These are phyloP conservation scores for Cerastis rubricosa DNA, from an alignment of 2,888 invertebrate species.

Conservation along the genomic window DNA sequence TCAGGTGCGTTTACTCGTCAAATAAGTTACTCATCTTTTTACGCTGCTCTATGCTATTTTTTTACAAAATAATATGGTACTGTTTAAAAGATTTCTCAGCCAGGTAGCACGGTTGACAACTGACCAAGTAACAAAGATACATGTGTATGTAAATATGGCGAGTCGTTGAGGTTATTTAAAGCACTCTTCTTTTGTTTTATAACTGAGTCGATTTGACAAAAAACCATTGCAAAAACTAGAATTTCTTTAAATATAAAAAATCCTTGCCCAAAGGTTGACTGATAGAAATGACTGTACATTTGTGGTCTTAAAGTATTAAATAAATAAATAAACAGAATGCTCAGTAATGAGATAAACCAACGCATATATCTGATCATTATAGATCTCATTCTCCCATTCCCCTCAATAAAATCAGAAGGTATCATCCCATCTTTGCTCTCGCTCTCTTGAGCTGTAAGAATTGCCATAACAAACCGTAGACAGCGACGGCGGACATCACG, in stretches of 20 bases:
- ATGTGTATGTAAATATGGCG: not conserved
- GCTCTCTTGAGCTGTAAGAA: constrained; percentile 29
- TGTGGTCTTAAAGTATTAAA: not conserved
- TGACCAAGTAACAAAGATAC: not conserved
- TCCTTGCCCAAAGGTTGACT: not conserved
- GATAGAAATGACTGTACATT: not conserved
- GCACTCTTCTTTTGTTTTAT: not conserved
- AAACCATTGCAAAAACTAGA: not conserved
- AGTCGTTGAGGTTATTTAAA: not conserved
- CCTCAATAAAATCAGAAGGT: constrained; percentile 16
- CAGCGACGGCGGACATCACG: constrained; percentile 52
- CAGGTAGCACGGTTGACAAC: not conserved
- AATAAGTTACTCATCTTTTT: not conserved
- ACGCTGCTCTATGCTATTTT: too few relatives aligned
- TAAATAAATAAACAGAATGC: not conserved
- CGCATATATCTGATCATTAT: not conserved
- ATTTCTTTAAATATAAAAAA: not conserved
- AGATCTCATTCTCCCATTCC: not conserved
- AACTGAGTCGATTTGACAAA: not conserved
- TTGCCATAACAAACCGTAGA: constrained; percentile 53
- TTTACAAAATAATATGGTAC: not conserved
- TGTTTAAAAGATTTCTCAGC: not conserved
- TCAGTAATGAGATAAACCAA: not conserved
- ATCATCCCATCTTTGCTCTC: not conserved
- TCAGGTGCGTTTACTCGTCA: not conserved